Base-by-base conservation (phyloP, 2,888 invertebrate species). In the Polietes domitor region DNA sequence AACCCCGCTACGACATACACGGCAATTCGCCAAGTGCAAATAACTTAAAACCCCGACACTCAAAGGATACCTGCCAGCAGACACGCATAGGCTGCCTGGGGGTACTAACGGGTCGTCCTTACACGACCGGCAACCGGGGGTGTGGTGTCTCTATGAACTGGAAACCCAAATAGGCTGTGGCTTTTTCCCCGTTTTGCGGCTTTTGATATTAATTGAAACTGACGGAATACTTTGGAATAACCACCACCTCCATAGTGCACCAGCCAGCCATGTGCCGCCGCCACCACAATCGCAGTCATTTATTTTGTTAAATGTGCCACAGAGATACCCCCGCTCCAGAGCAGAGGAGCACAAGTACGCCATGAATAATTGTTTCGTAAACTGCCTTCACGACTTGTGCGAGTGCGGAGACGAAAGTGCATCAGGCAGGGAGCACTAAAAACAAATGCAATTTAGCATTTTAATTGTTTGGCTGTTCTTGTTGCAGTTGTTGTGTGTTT, bases 141-240 rank as follows among this genome's bases (percentile, higher is more conserved):
- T 24, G 3, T 26, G 24, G 9, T 79, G 79, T 68, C 79, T 83
- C 73, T 83, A 73, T 76, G 21, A 24, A 70, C 72, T 80, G 43
- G 70, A 70, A 80, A 61, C 50, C 43, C 26, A 53, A 53, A 73
- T 77, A 71, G 70, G 73, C 77, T 77, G 80, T 80, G 80, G 77
- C 61, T 43, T 24, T 47, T 70, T 47, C 17, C 19, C 19, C 3
- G 19, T 4, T 17, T 15, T 43, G 7, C 65, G 50, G 70, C 32
- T 61, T 70, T 74, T 77, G 80, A 74, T 73, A 63, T 80, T 83
- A 83, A 83, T 83, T 83, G 83, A 83, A 83, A 80, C 83, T 74
- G 83, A 77, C 80, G 83, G 58, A 58, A 24, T 58, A 58, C 58
- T 26, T 58, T 26, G 15, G 58, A 58, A 58, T 24, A 58, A 58